Conservation (phyloP, 2,888 invertebrate genomes). For the Drosophila fungiperda region DNA sequence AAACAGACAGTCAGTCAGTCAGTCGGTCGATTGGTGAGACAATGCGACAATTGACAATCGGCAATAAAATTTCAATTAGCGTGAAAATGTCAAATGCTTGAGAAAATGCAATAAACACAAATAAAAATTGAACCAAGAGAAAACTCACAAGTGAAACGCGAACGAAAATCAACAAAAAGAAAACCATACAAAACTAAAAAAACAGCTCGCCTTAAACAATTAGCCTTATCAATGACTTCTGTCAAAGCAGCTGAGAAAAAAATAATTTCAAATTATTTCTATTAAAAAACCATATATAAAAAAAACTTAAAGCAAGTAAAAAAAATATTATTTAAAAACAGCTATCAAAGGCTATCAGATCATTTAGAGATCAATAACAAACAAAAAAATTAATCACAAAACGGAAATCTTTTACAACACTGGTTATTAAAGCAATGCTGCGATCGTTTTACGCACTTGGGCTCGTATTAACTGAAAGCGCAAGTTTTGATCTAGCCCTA, state of each 20-base stretch:
- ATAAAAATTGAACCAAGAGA: slow-evolving; percentile 18
- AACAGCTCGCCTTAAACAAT: not conserved
- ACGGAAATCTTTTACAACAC: not conserved
- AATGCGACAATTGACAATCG: slow-evolving; percentile 68
- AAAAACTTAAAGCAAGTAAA: too few species aligned
- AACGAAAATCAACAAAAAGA: slow-evolving; percentile 4
- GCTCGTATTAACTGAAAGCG: slow-evolving; percentile 9
- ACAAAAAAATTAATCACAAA: not conserved
- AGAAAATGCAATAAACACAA: slow-evolving; percentile 41
- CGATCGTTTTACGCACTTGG: slow-evolving; percentile 15
- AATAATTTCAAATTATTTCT: not conserved
- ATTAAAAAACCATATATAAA: not conserved
- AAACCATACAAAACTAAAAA: not conserved
- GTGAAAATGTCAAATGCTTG: slow-evolving; percentile 53
- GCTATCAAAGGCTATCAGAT: not conserved
- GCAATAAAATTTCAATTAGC: slow-evolving; percentile 71
- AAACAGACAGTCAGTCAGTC: slow-evolving; percentile 5
- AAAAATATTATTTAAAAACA: not conserved
- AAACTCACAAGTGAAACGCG: slow-evolving; percentile 31
- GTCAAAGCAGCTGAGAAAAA: not conserved
- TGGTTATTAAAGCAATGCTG: not conserved
- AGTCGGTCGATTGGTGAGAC: slow-evolving; percentile 7
- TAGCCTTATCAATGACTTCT: not conserved
- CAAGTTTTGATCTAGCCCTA: slow-evolving; percentile 14
- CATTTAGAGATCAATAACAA: not conserved